These are phyloP conservation scores for Agapornis canus DNA, from an alignment of 2,797 vertebrate species.

Conservation along the genomic window DNA sequence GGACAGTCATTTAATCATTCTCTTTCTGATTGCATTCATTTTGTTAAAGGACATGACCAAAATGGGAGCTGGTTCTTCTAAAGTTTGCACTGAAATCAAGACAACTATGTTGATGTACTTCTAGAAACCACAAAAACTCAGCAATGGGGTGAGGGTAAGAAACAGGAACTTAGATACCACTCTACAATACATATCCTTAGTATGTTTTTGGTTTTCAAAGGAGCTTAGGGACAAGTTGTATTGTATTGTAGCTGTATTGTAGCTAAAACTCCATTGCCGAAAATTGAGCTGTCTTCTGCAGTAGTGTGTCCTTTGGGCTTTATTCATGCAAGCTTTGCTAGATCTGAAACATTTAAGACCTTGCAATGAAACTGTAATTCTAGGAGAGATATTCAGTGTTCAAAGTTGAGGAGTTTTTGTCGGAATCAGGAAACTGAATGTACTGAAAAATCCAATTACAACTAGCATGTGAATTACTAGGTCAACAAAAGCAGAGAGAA, in stretches of 20 bases:
- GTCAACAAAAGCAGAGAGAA: neutral
- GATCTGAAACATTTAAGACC: neutral
- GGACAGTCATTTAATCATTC: neutral
- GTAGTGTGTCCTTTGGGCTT: neutral
- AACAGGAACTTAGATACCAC: neutral
- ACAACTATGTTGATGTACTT: neutral
- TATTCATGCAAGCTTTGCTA: neutral
- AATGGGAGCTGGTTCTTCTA: neutral
- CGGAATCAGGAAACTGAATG: neutral
- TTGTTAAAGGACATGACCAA: neutral
- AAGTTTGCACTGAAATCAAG: neutral
- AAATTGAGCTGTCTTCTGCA: fast-evolving
- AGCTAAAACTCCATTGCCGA: neutral
- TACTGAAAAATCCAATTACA: neutral
- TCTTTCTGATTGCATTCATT: neutral
- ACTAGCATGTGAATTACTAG: neutral
- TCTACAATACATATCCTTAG: neutral
- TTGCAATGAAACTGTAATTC: neutral
- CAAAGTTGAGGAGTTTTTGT: neutral
- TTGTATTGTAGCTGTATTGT: neutral
- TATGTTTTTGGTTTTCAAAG: neutral
- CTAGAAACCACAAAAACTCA: neutral
- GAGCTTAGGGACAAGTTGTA: neutral
- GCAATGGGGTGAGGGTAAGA: neutral
- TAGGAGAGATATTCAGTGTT: neutral